Evolutionary conservation across 1,140 invertebrate genomes (phyloP), one percentile per base, ranked within the genome.

Genomic region (Sinonovacula constricta): DNA sequence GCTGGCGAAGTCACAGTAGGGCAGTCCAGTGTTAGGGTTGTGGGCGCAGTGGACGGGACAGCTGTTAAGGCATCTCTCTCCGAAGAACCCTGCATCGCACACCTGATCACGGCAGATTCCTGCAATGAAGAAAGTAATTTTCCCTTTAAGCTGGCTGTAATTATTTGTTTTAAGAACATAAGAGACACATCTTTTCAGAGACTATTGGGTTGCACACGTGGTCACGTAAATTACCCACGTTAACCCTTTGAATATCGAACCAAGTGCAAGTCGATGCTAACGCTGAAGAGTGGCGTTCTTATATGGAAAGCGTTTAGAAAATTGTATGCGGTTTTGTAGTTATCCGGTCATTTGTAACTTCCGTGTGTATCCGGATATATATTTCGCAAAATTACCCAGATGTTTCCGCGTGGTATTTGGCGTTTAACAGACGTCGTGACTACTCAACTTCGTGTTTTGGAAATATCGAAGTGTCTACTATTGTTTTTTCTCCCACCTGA

Each of bases 51-150:
- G 69, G 7, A 22, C 18, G 0, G 75, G 75, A 45, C 75, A 78
- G 5, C 39, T 51, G 22, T 33, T 30, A 22, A 59, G 63, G 31
- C 75, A 78, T 14, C 14, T 62, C 1, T 7, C 0, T 1, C 75
- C 75, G 26, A 59, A 60, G 15, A 24, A 70, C 3, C 75, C 75
- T 10, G 65, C 54, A 36, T 69, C 57, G 67, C 75, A 78, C 5
- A 76, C 34, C 0, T 14, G 49, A 14, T 45, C 30, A 1, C 24
- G 18, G 56, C 72, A 76, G 49, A 31, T 26, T 24, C 72, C 72
- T 76, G 63, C 26, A 45, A 31, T 54, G 12, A 49, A 49, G 28
- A n/a, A n/a, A n/a, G n/a, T n/a, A n/a, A n/a, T n/a, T n/a, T n/a
- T n/a, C n/a, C n/a, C n/a, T n/a, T 3, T 60, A 2, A 15, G 18